Percentiles rank a stretch among this genome's conserved stretches.
Evolutionary conservation across 2,888 invertebrate species (phyloP).

Genomic region (Prosopocoilus inquinatus): DNA sequence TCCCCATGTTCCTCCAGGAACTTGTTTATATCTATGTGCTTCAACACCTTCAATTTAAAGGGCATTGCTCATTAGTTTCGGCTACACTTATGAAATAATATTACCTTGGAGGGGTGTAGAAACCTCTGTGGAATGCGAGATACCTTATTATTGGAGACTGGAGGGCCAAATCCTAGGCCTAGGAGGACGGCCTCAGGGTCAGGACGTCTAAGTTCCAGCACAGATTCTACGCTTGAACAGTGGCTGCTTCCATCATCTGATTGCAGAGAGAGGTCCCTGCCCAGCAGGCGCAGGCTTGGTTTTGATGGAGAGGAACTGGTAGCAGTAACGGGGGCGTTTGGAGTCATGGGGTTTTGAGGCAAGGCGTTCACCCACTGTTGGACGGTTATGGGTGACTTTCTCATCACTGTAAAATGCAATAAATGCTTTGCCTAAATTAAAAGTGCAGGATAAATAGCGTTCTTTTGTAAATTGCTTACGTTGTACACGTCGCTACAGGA

Average conservation of each 20-base stretch:
- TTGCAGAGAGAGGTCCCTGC: slow-evolving; percentile 46
- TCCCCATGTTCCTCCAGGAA: slow-evolving; percentile 47
- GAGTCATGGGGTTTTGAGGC: slow-evolving; percentile 48
- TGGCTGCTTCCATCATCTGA: slow-evolving; percentile 57
- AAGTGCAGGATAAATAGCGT: too few species aligned
- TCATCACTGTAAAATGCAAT: slow-evolving; percentile 36
- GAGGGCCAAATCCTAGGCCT: slow-evolving; percentile 77
- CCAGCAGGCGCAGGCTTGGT: slow-evolving; percentile 33
- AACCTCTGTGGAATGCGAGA: slow-evolving; percentile 82
- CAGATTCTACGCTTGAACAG: slow-evolving; percentile 78
- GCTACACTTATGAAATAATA: neutral
- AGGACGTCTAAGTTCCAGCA: slow-evolving; percentile 78
- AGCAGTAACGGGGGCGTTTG: slow-evolving; percentile 25
- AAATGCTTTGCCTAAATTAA: too few species aligned
- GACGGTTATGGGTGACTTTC: slow-evolving; percentile 64
- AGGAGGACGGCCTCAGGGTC: slow-evolving; percentile 87
- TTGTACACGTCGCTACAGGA: too few species aligned
- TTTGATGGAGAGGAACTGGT: slow-evolving; percentile 20
- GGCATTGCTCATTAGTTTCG: neutral
- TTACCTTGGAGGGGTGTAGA: slow-evolving; percentile 75
- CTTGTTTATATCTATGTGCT: slow-evolving; percentile 45
- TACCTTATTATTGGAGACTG: slow-evolving; percentile 64
- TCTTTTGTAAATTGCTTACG: too few species aligned
- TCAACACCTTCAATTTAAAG: slow-evolving; percentile 38
- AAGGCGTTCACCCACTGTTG: slow-evolving; percentile 76